A percentile compares a stretch with the other conserved stretches of the same genome.
These are phyloP conservation scores for Enteromius anoplus DNA, from an alignment of 2,797 vertebrate species.

Conservation along the genomic window DNA sequence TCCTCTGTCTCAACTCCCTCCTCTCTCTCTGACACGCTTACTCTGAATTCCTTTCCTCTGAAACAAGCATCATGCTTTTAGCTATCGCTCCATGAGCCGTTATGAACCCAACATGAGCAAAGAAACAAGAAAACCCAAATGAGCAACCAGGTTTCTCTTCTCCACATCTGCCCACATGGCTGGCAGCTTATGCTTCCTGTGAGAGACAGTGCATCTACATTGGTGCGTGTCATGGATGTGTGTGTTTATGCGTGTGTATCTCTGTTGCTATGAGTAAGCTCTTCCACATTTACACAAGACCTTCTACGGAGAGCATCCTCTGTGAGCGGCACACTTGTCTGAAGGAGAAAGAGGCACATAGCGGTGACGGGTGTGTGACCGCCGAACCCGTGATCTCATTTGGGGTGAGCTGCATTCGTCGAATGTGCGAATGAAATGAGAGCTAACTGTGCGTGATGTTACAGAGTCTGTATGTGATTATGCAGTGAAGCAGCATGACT, in stretches of 20 bases:
- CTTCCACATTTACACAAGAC: conserved; percentile 67
- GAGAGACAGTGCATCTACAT: background rate
- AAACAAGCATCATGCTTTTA: conserved; percentile 73
- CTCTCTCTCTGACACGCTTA: conserved; percentile 62
- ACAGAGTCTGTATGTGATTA: background rate
- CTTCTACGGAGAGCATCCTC: conserved; percentile 65
- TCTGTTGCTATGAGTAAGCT: conserved; percentile 72
- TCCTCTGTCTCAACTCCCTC: conserved; percentile 26
- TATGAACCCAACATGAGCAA: conserved; percentile 56
- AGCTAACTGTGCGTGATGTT: conserved; percentile 14
- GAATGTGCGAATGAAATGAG: conserved; percentile 36
- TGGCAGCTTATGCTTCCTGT: conserved; percentile 60
- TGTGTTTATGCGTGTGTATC: conserved; percentile 67
- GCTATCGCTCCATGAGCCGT: conserved; percentile 60
- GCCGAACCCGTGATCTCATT: conserved; percentile 25
- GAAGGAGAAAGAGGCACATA: conserved; percentile 41
- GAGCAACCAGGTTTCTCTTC: conserved; percentile 50
- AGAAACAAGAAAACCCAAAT: conserved; percentile 51
- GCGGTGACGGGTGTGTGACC: conserved; percentile 43
- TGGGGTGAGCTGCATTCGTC: conserved; percentile 9
- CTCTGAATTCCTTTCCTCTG: conserved; percentile 80
- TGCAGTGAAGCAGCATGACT: conserved; percentile 66
- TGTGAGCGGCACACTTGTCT: conserved; percentile 18
- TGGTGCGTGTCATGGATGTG: conserved; percentile 16
- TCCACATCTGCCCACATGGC: conserved; percentile 14